Conservation (phyloP, 2,113 vertebrate genomes). For the Ondatra zibethicus region DNA sequence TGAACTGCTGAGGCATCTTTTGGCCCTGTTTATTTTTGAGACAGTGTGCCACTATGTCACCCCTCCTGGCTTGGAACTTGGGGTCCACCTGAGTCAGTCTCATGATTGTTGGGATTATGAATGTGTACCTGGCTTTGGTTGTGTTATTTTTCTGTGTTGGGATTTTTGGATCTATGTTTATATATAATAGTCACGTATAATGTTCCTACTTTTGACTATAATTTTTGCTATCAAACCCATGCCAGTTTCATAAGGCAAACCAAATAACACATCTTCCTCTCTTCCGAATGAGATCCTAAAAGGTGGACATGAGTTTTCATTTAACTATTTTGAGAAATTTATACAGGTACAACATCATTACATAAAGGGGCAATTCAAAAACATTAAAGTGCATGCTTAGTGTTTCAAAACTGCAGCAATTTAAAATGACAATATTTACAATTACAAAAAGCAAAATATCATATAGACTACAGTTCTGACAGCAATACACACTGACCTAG, state of each 20-base stretch:
- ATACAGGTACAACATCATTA: not conserved
- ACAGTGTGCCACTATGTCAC: not conserved
- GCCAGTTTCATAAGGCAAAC: not conserved
- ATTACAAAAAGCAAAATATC: slow-evolving; percentile 22
- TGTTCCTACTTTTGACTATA: not conserved
- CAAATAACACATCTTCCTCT: not conserved
- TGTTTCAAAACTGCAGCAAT: not conserved
- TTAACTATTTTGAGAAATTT: slow-evolving; percentile 9
- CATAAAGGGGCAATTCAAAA: not conserved
- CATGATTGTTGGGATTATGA: not conserved
- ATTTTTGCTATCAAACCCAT: not conserved
- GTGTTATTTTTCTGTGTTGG: not conserved
- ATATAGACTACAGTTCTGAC: not conserved
- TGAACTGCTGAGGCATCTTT: not conserved
- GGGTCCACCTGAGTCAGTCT: not conserved
- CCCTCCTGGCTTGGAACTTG: not conserved
- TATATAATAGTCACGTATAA: not conserved
- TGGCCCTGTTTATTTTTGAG: not conserved
- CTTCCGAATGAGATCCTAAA: slow-evolving; percentile 22
- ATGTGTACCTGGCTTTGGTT: not conserved
- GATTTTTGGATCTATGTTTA: not conserved
- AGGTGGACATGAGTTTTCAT: not conserved
- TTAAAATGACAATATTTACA: not conserved
- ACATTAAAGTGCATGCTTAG: not conserved
- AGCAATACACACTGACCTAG: not conserved